Evolutionary conservation across 1,140 invertebrate species (phyloP), one percentile per base, ranked within the genome.

Genomic region (Probaryconus sp.): DNA sequence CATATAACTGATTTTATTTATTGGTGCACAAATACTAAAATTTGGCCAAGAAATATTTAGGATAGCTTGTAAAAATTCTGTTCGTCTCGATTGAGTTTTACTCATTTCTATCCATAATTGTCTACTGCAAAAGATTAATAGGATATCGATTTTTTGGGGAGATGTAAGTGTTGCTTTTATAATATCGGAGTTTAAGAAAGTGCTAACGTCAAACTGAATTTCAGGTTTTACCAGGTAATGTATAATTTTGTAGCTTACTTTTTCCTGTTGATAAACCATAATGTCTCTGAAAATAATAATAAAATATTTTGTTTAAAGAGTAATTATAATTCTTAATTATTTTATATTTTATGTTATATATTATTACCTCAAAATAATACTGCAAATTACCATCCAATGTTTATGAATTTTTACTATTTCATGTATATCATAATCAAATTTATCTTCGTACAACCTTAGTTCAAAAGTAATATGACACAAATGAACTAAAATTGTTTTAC

Each of bases 361-460:
- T 21, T 9, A n/a, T 43, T 40, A 69, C 72, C 73, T 65, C 18
- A 76, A 40, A 38, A 76, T 56, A 30, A 60, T 37, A 9, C 24
- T 61, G 5, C 58, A 55, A 14, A 76, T 67, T 16, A 55, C 53
- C 24, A 43, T 55, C 72, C 72, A 76, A 16, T 28, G 40, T 21
- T 11, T 53, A 11, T 48, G 21, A 21, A 67, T 55, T 9, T 64
- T 58, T 1, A 16, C 28, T 14, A n/a, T 10, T 20, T 68, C 33
- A 11, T 0, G 3, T 5, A 47, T 2, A 10, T 16, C 5, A n/a
- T 37, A 11, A 3, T 26, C 24, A n/a, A 5, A 2, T 3, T 56
- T 37, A 1, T 28, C 43, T 6, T 65, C 20, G 21, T 33, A 31
- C 4, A 7, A 16, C 14, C 48, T 28, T 2, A 76, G 11, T 17